Percentiles rank a stretch among this genome's conserved stretches.
Evolutionary conservation across 2,113 vertebrate species (phyloP).

Genomic region (Elanus axillaris): DNA sequence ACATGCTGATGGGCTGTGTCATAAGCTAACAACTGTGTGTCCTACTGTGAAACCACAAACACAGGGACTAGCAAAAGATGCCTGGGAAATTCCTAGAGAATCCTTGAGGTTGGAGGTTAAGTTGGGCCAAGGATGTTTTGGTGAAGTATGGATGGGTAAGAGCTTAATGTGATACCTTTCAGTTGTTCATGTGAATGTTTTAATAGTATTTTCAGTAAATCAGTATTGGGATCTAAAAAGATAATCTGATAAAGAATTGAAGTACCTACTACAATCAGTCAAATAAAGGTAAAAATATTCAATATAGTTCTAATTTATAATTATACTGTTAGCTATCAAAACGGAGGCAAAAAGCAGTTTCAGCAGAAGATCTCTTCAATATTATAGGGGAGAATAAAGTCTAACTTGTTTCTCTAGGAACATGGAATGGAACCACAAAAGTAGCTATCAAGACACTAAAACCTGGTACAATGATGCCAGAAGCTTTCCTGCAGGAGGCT

Average conservation of each 20-base stretch:
- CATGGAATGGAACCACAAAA: slow-evolving; percentile 96
- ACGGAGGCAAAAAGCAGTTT: not conserved
- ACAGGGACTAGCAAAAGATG: slow-evolving; percentile 95
- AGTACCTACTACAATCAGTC: not conserved
- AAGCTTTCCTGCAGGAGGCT: slow-evolving; percentile 94
- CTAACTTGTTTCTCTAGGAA: slow-evolving; percentile 74
- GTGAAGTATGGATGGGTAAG: slow-evolving; percentile 99
- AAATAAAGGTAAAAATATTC: not conserved
- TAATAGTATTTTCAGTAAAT: not conserved
- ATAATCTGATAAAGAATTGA: not conserved
- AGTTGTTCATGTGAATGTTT: not conserved
- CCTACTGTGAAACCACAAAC: slow-evolving; percentile 99
- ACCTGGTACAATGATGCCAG: slow-evolving; percentile 94
- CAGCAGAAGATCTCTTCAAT: not conserved
- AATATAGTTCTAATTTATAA: not conserved
- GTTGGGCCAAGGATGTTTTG: slow-evolving; percentile 97
- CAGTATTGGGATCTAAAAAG: not conserved
- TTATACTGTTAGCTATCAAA: not conserved
- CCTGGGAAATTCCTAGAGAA: slow-evolving; percentile 97
- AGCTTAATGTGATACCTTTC: not conserved
- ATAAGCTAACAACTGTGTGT: slow-evolving; percentile 93
- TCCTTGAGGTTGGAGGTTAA: slow-evolving; percentile 94
- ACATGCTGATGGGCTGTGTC: slow-evolving; percentile 94
- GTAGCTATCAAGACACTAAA: slow-evolving; percentile 96
- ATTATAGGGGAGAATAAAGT: not conserved